A percentile compares a stretch with the other conserved stretches of the same genome.
Evolutionary conservation across 2,888 invertebrate genomes (phyloP).

Genomic region (Plebejus melissa): DNA sequence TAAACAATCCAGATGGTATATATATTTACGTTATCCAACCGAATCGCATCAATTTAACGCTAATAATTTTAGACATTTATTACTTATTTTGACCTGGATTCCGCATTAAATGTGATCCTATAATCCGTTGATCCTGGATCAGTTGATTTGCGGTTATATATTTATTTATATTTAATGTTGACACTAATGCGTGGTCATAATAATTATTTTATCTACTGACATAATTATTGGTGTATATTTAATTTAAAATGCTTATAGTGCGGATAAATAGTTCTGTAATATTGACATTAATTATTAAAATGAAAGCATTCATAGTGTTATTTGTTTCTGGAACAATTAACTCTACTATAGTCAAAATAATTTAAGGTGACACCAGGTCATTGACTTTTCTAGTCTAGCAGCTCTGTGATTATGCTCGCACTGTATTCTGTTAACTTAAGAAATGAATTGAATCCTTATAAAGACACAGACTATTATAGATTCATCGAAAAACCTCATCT

Average conservation of each 20-base stretch:
- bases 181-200: background rate
- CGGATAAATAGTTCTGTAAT: background rate
- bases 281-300: too few relatives aligned
- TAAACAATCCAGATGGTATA: too few relatives aligned
- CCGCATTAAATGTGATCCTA: background rate
- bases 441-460: too few relatives aligned
- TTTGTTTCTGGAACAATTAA: too few relatives aligned
- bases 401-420: too few relatives aligned
- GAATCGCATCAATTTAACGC: slow-evolving; percentile 1
- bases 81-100: slow-evolving; percentile 11
- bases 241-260: background rate
- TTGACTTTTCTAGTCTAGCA: too few relatives aligned
- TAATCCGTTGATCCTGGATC: slow-evolving; percentile 21
- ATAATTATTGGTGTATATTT: background rate
- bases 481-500: too few relatives aligned
- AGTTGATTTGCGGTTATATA: slow-evolving; percentile 10
- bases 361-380: too few relatives aligned
- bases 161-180: slow-evolving; percentile 15
- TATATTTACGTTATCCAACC: background rate
- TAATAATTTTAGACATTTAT: slow-evolving; percentile 23
- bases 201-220: slow-evolving; percentile 2
- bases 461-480: too few relatives aligned
- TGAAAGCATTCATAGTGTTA: too few relatives aligned
- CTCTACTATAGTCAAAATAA: too few relatives aligned
- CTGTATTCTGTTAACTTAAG: too few relatives aligned